These are phyloP conservation scores for Theretra japonica DNA, from an alignment of 2,888 invertebrate species.

Conservation along the genomic window DNA sequence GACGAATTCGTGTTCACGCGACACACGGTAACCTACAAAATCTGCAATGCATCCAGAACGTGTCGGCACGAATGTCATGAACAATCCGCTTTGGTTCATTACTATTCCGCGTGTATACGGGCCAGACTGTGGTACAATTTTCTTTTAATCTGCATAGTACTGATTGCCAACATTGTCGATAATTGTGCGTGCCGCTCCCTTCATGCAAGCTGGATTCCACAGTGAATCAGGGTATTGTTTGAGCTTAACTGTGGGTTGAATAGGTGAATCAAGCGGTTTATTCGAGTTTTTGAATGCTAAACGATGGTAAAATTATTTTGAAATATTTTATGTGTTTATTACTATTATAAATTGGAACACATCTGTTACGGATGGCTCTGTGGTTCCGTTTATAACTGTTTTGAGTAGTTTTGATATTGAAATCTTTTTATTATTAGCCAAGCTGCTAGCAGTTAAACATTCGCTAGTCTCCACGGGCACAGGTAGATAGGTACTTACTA, in stretches of 20 bases:
- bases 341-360: constrained; percentile 9
- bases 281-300: not conserved
- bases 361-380: not conserved
- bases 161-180: constrained; percentile 36
- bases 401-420: not conserved
- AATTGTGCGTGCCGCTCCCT: constrained; percentile 27
- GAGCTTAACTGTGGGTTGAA: not conserved
- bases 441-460: too few species aligned
- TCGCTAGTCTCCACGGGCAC: too few species aligned
- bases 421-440: not conserved
- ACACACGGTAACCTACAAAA: constrained; percentile 52
- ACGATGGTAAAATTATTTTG: not conserved
- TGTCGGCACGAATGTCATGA: constrained; percentile 48
- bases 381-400: constrained; percentile 13
- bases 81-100: constrained; percentile 74
- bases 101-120: constrained; percentile 75
- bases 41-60: constrained; percentile 48
- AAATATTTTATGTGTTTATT: not conserved
- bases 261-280: not conserved
- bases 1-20: constrained; percentile 41
- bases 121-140: constrained; percentile 69
- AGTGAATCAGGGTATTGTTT: not conserved
- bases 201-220: constrained; percentile 12
- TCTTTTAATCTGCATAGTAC: constrained; percentile 50
- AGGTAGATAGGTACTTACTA: too few species aligned